phyloP scores from a whole-genome alignment of 2,113 vertebrate species.

The Chamaetylas fuelleborni region DNA sequence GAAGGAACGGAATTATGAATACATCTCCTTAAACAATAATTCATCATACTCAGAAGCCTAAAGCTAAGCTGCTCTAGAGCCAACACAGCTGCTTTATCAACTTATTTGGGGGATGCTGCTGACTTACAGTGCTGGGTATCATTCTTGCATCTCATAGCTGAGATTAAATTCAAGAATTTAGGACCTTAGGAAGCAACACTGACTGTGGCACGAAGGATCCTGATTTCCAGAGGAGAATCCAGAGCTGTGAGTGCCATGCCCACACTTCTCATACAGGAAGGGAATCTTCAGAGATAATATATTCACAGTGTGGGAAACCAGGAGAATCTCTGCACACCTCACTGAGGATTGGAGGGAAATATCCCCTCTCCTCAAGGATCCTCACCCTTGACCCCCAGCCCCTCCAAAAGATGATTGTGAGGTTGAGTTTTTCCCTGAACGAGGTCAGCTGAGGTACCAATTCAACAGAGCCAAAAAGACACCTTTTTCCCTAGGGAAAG shows the following conservation, averaged over 20 bases:
- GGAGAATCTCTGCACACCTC: not conserved
- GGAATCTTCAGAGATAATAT: not conserved
- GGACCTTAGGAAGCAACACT: not conserved
- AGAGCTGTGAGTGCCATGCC: not conserved
- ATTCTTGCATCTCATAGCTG: not conserved
- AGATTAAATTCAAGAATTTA: not conserved
- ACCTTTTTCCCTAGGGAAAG: not conserved
- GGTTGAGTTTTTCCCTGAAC: not conserved
- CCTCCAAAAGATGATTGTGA: fast-evolving
- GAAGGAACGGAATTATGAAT: constrained; percentile 51
- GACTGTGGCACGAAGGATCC: not conserved
- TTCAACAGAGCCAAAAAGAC: not conserved
- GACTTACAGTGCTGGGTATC: not conserved
- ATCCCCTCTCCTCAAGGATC: not conserved
- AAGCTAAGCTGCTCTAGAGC: constrained; percentile 52
- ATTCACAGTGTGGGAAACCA: not conserved
- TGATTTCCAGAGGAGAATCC: not conserved
- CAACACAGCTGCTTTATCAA: constrained; percentile 60
- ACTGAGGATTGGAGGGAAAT: not conserved
- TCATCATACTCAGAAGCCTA: constrained; percentile 59
- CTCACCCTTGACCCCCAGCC: not conserved
- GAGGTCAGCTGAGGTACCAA: not conserved
- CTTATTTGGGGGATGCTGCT: constrained; percentile 32
- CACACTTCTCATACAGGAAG: not conserved
- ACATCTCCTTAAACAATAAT: constrained; percentile 64